A percentile compares a stretch with the other conserved stretches of the same genome.
Conservation (phyloP, 2,113 vertebrate species). For the Thermophis baileyi region DNA sequence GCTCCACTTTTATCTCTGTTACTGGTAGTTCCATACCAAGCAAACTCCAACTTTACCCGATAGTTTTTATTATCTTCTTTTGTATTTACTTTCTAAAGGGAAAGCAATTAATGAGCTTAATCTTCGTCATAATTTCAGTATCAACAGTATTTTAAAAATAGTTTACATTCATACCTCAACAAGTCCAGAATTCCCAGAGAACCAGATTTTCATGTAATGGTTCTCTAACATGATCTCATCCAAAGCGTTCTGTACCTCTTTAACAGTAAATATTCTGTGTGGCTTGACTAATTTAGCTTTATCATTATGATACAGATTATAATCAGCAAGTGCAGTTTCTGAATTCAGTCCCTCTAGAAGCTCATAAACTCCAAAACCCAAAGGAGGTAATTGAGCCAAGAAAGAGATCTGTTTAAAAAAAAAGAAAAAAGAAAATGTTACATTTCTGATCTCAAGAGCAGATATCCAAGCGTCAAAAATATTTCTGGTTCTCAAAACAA, state of each 20-base stretch:
- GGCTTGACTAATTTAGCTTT: constrained; percentile 40
- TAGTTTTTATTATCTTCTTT: constrained; percentile 75
- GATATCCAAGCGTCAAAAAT: not conserved
- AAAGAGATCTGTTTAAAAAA: constrained; percentile 79
- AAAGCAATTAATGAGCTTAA: constrained; percentile 13
- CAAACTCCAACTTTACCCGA: constrained; percentile 78
- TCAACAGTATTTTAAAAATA: not conserved
- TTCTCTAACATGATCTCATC: constrained; percentile 78
- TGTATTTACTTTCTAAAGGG: constrained; percentile 72
- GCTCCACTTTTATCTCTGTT: constrained; percentile 89
- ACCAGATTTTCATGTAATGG: constrained; percentile 76
- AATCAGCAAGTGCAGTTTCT: constrained; percentile 69
- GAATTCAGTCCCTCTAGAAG: constrained; percentile 68
- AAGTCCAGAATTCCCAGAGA: constrained; percentile 76
- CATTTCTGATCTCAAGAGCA: not conserved
- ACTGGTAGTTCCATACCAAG: constrained; percentile 87
- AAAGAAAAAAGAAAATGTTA: not conserved
- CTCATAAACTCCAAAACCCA: constrained; percentile 80
- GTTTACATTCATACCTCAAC: constrained; percentile 76
- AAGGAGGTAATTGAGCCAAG: constrained; percentile 75
- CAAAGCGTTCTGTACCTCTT: constrained; percentile 51
- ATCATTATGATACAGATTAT: constrained; percentile 66
- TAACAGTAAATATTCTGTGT: constrained; percentile 74
- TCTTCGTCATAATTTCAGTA: not conserved
- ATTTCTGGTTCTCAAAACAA: not conserved